These are phyloP conservation scores for Dasyprocta punctata DNA, from an alignment of 2,113 vertebrate genomes.

Conservation along the genomic window DNA sequence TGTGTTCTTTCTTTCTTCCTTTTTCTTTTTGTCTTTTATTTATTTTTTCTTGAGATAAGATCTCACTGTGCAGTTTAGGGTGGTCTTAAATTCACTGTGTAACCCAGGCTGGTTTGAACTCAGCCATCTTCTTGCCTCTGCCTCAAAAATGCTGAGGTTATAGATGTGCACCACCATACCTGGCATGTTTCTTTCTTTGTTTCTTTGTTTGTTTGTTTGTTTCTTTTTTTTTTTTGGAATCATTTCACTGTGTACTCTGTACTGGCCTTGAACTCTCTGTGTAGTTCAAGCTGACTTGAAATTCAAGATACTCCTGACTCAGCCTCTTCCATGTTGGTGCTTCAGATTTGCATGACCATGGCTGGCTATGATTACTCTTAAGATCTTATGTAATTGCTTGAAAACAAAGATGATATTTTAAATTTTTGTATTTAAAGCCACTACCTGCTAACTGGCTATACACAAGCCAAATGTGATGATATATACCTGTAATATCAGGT, in stretches of 20 bases:
- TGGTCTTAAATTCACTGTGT: neutral
- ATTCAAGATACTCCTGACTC: neutral
- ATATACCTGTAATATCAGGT: neutral
- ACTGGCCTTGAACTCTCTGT: neutral
- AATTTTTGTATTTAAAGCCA: neutral
- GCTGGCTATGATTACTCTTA: neutral
- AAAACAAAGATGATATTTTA: constrained; percentile 19
- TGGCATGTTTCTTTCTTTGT: neutral
- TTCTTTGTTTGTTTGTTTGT: no score
- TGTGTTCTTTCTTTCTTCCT: neutral
- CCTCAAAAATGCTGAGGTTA: neutral
- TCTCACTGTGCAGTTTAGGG: neutral
- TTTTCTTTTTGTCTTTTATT: neutral
- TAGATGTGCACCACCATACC: neutral
- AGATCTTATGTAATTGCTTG: constrained; percentile 37
- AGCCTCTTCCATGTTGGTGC: neutral
- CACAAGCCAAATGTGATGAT: neutral
- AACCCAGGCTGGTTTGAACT: neutral
- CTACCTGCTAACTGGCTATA: neutral
- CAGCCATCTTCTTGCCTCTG: neutral
- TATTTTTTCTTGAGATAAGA: neutral
- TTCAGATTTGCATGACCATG: neutral
- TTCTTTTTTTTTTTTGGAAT: neutral
- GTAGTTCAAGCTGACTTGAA: neutral
- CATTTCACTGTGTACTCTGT: neutral